phyloP scores from a whole-genome alignment of 1,140 invertebrate genomes.

The Laupala kohalensis region DNA sequence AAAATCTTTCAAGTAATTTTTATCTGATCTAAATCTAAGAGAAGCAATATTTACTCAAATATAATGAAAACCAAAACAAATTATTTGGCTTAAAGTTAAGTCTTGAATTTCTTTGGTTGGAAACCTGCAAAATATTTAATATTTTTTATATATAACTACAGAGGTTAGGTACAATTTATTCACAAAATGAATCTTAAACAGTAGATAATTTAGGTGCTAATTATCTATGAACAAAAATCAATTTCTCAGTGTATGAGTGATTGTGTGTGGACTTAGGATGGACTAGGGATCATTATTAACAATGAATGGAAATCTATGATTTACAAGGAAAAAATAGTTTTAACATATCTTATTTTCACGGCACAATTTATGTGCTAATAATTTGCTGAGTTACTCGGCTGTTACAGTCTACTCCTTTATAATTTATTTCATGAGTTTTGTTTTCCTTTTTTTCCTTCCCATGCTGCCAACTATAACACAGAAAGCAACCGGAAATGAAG shows the following conservation, averaged over 20 bases:
- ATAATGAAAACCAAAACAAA: too few relatives aligned
- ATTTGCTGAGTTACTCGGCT: not conserved
- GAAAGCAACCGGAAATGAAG: conserved; percentile 14
- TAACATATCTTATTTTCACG: too few relatives aligned
- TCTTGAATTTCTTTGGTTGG: too few relatives aligned
- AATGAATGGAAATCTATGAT: not conserved
- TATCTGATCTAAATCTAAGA: too few relatives aligned
- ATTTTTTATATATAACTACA: too few relatives aligned
- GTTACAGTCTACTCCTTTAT: not conserved
- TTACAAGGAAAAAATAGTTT: not conserved
- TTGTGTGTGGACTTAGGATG: not conserved
- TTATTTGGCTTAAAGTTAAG: too few relatives aligned
- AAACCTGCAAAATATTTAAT: too few relatives aligned
- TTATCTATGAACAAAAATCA: not conserved
- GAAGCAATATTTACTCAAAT: too few relatives aligned
- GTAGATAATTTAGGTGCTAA: too few relatives aligned
- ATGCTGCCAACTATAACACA: conserved; percentile 12
- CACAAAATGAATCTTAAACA: too few relatives aligned
- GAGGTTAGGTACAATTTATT: too few relatives aligned
- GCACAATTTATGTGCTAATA: not conserved
- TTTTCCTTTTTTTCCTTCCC: conserved; percentile 12
- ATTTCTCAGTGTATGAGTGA: not conserved
- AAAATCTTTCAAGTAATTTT: not conserved
- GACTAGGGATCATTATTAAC: not conserved
- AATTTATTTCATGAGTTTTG: conserved; percentile 3